phyloP scores from a whole-genome alignment of 2,888 invertebrate species.

The Muschampia plurimacula region DNA sequence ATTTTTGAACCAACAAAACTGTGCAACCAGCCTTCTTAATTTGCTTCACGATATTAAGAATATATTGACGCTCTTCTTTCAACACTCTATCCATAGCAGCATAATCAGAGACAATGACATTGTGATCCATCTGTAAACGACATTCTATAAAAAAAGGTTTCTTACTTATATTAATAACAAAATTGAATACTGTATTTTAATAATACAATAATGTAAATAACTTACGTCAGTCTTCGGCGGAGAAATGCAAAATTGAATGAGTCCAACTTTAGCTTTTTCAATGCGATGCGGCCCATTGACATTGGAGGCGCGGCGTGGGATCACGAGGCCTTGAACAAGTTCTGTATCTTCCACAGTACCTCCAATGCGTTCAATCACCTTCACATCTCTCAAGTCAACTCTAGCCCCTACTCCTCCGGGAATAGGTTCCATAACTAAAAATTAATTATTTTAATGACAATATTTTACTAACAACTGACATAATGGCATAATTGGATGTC shows the following conservation, averaged over 20 bases:
- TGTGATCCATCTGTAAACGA: slow-evolving; percentile 93
- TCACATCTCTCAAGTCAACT: slow-evolving; percentile 97
- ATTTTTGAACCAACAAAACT: slow-evolving; percentile 95
- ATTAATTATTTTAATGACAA: neutral
- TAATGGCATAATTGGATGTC: too few species aligned
- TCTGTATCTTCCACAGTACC: slow-evolving; percentile 99
- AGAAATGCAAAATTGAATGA: slow-evolving; percentile 99
- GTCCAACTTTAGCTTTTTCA: slow-evolving; percentile 99
- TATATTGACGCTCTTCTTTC: slow-evolving; percentile 98
- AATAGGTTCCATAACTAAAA: slow-evolving; percentile 81
- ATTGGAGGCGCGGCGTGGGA: slow-evolving; percentile 95
- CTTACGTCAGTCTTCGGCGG: slow-evolving; percentile 99
- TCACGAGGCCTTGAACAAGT: slow-evolving; percentile 97
- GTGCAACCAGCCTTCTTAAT: slow-evolving; percentile 99
- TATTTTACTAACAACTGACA: too few species aligned
- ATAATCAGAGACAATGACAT: slow-evolving; percentile 98
- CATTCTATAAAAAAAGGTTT: neutral
- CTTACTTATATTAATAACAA: neutral
- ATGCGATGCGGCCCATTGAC: slow-evolving; percentile 96
- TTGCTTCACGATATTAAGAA: slow-evolving; percentile 99
- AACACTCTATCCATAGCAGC: slow-evolving; percentile 99
- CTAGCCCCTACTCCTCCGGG: slow-evolving; percentile 86
- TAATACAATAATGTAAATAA: slow-evolving; percentile 40
- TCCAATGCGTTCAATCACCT: slow-evolving; percentile 98
- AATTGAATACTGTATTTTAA: too few species aligned